Evolutionary conservation across 2,888 invertebrate species (phyloP).

Genomic region (Drosophila anomelani): DNA sequence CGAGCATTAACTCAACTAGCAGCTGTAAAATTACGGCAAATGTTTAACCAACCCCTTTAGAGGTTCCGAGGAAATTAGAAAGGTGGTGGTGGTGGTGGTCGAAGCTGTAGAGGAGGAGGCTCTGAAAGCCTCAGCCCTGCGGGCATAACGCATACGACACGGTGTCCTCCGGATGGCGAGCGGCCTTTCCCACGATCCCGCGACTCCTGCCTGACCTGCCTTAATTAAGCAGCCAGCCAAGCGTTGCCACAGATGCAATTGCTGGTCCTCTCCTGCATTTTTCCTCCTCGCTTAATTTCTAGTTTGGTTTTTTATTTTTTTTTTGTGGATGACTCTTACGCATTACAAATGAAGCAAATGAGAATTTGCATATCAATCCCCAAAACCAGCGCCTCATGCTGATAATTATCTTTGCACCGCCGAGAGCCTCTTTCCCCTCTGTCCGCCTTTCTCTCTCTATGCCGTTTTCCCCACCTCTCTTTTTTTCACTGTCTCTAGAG

Average conservation of each 20-base stretch:
- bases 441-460: slow-evolving; percentile 18
- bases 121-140: not conserved
- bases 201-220: slow-evolving; percentile 46
- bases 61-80: slow-evolving; percentile 16
- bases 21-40: slow-evolving; percentile 72
- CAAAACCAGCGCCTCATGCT: slow-evolving; percentile 61
- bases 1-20: slow-evolving; percentile 68
- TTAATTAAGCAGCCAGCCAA: slow-evolving; percentile 65
- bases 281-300: slow-evolving; percentile 4
- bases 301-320: slow-evolving; percentile 26
- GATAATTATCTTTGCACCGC: slow-evolving; percentile 59
- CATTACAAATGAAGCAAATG: slow-evolving; percentile 59
- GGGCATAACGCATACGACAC: slow-evolving; percentile 55
- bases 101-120: not conserved
- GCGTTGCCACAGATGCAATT: slow-evolving; percentile 50
- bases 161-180: slow-evolving; percentile 17
- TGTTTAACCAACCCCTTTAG: slow-evolving; percentile 40
- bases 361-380: slow-evolving; percentile 73
- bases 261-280: slow-evolving; percentile 28
- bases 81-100: slow-evolving; percentile 1
- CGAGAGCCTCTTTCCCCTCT: slow-evolving; percentile 3
- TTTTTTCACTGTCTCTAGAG: slow-evolving; percentile 8
- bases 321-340: slow-evolving; percentile 56
- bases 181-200: slow-evolving; percentile 63
- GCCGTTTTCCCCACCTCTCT: slow-evolving; percentile 18